Percentiles rank a stretch among this genome's conserved stretches.
Conservation (phyloP, 2,888 invertebrate species). For the Molanna angustata region DNA sequence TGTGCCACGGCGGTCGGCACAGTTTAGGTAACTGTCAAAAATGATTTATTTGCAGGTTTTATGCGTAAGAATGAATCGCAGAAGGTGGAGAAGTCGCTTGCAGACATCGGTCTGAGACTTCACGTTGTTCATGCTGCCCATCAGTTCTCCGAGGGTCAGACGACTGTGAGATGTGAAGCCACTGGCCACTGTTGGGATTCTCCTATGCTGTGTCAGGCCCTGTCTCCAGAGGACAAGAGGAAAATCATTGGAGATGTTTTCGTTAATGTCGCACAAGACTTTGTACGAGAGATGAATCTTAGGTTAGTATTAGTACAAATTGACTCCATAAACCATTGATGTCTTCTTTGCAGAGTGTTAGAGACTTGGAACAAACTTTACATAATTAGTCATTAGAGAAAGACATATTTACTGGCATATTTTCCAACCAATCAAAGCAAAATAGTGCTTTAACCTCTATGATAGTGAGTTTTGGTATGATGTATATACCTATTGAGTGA, state of each 20-base stretch:
- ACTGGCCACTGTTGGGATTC: conserved; percentile 56
- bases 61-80: conserved; percentile 95
- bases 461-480: too few species aligned
- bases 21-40: too few species aligned
- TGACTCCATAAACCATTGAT: too few species aligned
- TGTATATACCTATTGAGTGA: too few species aligned
- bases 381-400: too few species aligned
- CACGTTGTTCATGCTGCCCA: conserved; percentile 72
- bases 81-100: conserved; percentile 80
- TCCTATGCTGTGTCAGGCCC: conserved; percentile 78
- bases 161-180: conserved; percentile 65
- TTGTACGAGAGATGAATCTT: conserved; percentile 81
- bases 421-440: too few species aligned
- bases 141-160: conserved; percentile 77
- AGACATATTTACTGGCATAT: too few species aligned
- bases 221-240: conserved; percentile 96
- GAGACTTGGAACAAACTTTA: too few species aligned
- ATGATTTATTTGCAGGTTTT: conserved; percentile 60
- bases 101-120: conserved; percentile 78
- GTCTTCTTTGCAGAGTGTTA: too few species aligned
- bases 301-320: too few species aligned
- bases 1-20: too few species aligned
- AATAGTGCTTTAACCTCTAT: too few species aligned
- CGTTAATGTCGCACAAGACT: conserved; percentile 89
- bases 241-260: conserved; percentile 99